Percentiles rank a stretch among this genome's conserved stretches.
Evolutionary conservation across 2,888 invertebrate species (phyloP).

Genomic region (Tenthredo amoena): DNA sequence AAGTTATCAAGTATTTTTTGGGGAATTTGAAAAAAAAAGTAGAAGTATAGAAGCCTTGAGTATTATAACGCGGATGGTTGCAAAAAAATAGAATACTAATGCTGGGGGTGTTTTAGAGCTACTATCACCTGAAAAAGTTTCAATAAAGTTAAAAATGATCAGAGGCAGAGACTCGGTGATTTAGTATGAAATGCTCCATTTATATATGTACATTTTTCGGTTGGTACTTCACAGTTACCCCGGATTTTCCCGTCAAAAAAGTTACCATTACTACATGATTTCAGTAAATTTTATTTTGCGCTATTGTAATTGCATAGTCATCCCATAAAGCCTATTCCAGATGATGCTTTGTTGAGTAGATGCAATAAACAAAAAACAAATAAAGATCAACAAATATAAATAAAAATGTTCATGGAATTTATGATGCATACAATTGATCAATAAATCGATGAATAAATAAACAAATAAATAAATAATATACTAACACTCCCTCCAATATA

Average conservation of each 20-base stretch:
- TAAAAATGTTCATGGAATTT: background rate
- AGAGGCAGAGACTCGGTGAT: background rate
- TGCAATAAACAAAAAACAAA: background rate
- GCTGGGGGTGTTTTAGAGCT: background rate
- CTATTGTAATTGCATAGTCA: background rate
- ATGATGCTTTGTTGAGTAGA: slow-evolving; percentile 7
- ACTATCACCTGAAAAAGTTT: background rate
- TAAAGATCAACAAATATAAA: background rate
- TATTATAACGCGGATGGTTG: background rate
- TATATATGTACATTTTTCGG: background rate
- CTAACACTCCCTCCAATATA: background rate
- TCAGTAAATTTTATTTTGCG: background rate
- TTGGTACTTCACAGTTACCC: slow-evolving; percentile 9
- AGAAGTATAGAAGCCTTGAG: background rate
- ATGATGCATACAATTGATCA: background rate
- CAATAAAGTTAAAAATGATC: background rate
- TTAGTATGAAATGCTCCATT: background rate
- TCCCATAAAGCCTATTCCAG: background rate
- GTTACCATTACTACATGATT: background rate
- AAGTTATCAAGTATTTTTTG: background rate
- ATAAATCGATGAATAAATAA: background rate
- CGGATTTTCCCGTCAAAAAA: background rate
- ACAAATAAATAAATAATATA: background rate
- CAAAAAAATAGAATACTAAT: background rate
- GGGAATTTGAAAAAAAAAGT: background rate